Percentiles rank a stretch among this genome's conserved stretches.
Conservation (phyloP, 1,140 invertebrate genomes). For the Caligus rogercresseyi region DNA sequence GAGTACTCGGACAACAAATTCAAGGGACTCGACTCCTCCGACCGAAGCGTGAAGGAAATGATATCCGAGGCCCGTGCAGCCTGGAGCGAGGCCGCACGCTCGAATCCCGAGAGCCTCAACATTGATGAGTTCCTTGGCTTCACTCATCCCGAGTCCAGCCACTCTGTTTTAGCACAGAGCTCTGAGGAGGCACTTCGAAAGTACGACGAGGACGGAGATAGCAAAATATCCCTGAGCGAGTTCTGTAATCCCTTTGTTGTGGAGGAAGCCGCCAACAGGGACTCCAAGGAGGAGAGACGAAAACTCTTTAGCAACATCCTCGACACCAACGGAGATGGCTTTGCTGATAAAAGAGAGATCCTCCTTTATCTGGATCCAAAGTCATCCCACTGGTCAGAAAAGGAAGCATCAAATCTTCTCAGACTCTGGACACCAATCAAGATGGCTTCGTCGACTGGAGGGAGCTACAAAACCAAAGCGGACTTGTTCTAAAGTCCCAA, state of each 20-base stretch:
- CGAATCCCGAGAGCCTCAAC: conserved; percentile 49
- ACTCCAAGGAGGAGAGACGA: background rate
- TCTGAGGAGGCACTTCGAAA: conserved; percentile 47
- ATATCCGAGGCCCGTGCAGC: conserved; percentile 47
- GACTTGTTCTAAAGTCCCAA: background rate
- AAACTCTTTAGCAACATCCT: background rate
- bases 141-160: conserved; percentile 60
- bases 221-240: background rate
- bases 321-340: background rate
- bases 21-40: background rate
- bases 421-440: background rate
- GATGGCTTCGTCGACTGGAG: background rate
- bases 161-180: conserved; percentile 46
- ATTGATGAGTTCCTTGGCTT: conserved; percentile 61
- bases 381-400: background rate
- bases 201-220: background rate
- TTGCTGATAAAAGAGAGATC: background rate
- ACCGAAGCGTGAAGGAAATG: background rate
- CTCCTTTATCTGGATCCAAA: background rate
- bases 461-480: background rate
- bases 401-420: background rate
- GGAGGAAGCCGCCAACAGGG: background rate
- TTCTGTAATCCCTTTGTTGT: background rate
- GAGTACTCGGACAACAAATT: conserved; percentile 30
- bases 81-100: conserved; percentile 57